Conservation (phyloP, 2,113 vertebrate genomes). For the Himantopus leucocephalus region DNA sequence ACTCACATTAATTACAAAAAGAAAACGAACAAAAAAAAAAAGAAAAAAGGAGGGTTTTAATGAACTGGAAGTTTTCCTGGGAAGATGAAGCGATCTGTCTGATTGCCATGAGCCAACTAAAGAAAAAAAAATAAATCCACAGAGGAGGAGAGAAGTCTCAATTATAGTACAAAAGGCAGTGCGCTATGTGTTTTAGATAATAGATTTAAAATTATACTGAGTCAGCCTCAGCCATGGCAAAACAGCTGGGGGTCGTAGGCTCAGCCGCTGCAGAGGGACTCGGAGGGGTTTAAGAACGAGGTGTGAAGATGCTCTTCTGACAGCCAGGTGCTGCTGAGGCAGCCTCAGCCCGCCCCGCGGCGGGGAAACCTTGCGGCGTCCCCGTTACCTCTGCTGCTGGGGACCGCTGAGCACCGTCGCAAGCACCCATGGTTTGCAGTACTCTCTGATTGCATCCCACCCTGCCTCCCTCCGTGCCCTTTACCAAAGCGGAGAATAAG, state of each 20-base stretch:
- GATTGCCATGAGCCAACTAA: neutral
- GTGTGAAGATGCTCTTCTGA: neutral
- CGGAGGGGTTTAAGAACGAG: neutral
- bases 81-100: conserved; percentile 3
- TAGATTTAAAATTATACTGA: neutral
- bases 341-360: rapidly evolving
- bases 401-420: neutral
- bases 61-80: conserved; percentile 1
- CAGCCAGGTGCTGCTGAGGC: neutral
- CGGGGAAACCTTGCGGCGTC: rapidly evolving
- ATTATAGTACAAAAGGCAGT: neutral
- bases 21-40: neutral
- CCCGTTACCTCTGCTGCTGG: rapidly evolving
- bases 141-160: neutral
- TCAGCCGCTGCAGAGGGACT: neutral
- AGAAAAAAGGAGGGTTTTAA: neutral
- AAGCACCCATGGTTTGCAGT: rapidly evolving
- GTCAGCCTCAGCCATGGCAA: neutral
- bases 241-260: neutral
- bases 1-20: neutral
- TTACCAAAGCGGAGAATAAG: neutral
- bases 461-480: neutral
- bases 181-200: neutral
- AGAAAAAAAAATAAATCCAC: neutral
- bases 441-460: neutral